These are phyloP conservation scores for Noctuana brunneofusca DNA, from an alignment of 2,888 invertebrate species.

Conservation along the genomic window DNA sequence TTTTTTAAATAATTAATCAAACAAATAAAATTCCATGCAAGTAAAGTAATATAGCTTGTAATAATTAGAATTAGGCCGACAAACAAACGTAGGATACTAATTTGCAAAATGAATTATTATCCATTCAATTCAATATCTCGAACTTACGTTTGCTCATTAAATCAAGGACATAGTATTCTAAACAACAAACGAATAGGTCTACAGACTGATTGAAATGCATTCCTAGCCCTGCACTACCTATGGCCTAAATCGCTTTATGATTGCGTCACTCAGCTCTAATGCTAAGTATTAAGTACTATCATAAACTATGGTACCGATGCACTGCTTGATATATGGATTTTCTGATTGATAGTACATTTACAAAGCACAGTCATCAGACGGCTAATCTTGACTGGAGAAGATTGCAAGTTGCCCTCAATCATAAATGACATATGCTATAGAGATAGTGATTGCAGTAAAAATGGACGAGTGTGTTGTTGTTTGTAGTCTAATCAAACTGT, in stretches of 20 bases:
- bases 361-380: constrained; percentile 12
- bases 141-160: constrained; percentile 18
- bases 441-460: constrained; percentile 19
- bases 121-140: not conserved
- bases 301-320: constrained; percentile 14
- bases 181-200: constrained; percentile 36
- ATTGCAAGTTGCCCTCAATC: constrained; percentile 26
- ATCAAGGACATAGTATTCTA: constrained; percentile 33
- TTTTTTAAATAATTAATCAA: too few relatives aligned
- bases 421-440: constrained; percentile 28
- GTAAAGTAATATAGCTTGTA: not conserved
- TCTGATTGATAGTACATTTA: constrained; percentile 29
- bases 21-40: too few relatives aligned
- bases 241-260: constrained; percentile 50
- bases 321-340: constrained; percentile 21
- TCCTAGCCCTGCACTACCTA: constrained; percentile 46
- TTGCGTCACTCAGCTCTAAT: constrained; percentile 25
- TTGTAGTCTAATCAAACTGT: not conserved
- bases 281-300: constrained; percentile 25
- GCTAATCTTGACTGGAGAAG: constrained; percentile 22
- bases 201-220: constrained; percentile 50
- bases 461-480: constrained; percentile 1
- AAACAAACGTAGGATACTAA: not conserved
- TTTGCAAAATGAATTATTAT: not conserved
- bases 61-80: too few relatives aligned